A percentile compares a stretch with the other conserved stretches of the same genome.
Conservation (phyloP, 2,888 invertebrate species). For the Pegoplata infirma region DNA sequence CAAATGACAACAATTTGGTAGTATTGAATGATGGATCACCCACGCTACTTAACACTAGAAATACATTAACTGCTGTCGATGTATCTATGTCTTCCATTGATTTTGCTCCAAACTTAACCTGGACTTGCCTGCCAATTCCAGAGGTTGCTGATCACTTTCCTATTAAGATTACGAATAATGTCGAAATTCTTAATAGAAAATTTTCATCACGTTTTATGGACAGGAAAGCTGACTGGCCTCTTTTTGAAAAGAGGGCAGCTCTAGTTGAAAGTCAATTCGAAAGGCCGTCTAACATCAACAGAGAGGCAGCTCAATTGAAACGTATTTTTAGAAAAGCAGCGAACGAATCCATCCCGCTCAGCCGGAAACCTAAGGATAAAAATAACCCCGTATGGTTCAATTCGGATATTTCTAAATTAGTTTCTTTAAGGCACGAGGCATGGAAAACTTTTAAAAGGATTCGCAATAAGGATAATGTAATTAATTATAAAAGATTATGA, state of each 20-base stretch:
- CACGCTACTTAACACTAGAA: constrained; percentile 5
- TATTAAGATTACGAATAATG: constrained; percentile 14
- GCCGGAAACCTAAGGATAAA: not conserved
- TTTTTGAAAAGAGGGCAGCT: not conserved
- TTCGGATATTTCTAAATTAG: not conserved
- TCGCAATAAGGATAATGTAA: not conserved
- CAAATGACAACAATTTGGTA: too few relatives aligned
- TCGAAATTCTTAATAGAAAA: too few relatives aligned
- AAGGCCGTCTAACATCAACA: too few relatives aligned
- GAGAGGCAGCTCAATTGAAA: too few relatives aligned
- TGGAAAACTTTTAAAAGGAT: not conserved
- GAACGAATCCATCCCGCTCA: too few relatives aligned
- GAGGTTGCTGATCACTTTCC: constrained; percentile 25
- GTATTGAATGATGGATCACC: not conserved
- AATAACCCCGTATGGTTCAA: constrained; percentile 20
- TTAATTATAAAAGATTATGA: not conserved
- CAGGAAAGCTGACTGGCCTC: not conserved
- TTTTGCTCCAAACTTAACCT: not conserved
- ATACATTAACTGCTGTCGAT: constrained; percentile 7
- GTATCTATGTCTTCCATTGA: constrained; percentile 5
- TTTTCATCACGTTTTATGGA: not conserved
- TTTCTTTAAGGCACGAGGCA: not conserved
- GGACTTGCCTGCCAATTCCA: constrained; percentile 15
- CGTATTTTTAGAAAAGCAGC: too few relatives aligned
- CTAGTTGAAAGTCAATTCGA: too few relatives aligned